Base-by-base conservation (phyloP, 2,113 vertebrate genomes). In the Spermophilus dauricus region DNA sequence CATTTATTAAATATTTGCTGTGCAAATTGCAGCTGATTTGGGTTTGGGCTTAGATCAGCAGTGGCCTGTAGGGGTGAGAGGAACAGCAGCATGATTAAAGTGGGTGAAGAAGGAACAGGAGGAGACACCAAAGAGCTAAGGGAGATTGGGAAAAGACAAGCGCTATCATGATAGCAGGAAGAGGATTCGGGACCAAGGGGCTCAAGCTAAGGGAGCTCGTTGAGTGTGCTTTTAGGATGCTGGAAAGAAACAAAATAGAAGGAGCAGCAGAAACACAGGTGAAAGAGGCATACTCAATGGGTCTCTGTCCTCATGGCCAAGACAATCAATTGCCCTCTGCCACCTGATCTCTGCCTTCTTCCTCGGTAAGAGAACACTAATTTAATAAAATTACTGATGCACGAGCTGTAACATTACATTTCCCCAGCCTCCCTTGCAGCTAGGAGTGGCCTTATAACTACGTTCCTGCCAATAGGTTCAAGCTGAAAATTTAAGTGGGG, bases 401-500 rank as follows among this genome's bases (percentile, higher is more conserved):
- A 88, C 5, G 34, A 88, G 7, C 20, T 42, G 17, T 58, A 91
- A 53, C 28, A 76, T 4, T 51, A n/a, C 32, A 69, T 81, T 78
- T 13, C 58, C 16, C 22, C 7, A 78, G 56, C 5, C 26, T 42
- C 28, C 34, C 32, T 56, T 92, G 65, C n/a, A 63, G 76, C 12
- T 16, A 39, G 30, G 16, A 84, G 32, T 73, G 45, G 63, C 20
- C 13, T 67, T 78, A 9, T 26, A 82, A 72, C n/a, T 58, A 76
- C 63, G 24, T 61, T 85, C 87, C 70, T 65, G 17, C 32, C 72
- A 63, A 26, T n/a, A 83, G 45, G 56, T 39, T 83, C 0, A 69
- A 83, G n/a, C 13, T 90, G 81, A 94, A 80, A 76, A 56, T 89
- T 83, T 81, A 81, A 73, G n/a, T 78, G 17, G 48, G 61, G 73